Percentiles rank a stretch among this genome's conserved stretches.
phyloP scores from a whole-genome alignment of 2,888 invertebrate species.

The Orchesellides sinensis region DNA sequence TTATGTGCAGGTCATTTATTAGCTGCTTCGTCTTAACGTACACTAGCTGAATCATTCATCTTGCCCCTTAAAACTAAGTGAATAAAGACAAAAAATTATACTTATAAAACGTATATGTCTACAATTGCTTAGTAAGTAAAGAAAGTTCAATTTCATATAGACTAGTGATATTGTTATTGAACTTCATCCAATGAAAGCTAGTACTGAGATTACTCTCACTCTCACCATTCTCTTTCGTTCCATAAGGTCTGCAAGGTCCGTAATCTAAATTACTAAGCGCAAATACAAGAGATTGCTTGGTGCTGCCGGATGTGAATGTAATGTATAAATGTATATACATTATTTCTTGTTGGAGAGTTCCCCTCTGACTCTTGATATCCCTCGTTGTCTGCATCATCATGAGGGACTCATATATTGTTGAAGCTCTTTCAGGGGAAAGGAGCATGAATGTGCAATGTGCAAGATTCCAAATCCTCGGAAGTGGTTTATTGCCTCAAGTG shows the following conservation, averaged over 20 bases:
- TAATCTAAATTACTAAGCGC: slow-evolving; percentile 14
- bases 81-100: too few species aligned
- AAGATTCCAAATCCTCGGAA: slow-evolving; percentile 46
- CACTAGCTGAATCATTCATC: not conserved
- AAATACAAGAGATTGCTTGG: slow-evolving; percentile 19
- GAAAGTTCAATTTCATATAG: too few species aligned
- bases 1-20: slow-evolving; percentile 69
- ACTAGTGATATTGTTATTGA: too few species aligned
- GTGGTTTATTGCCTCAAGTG: slow-evolving; percentile 43
- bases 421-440: slow-evolving; percentile 1
- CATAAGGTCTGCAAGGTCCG: not conserved
- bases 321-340: too few species aligned
- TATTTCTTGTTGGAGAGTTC: slow-evolving; percentile 14
- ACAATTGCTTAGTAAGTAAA: too few species aligned
- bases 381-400: not conserved
- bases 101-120: too few species aligned
- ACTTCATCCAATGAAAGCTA: slow-evolving; percentile 14
- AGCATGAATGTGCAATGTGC: slow-evolving; percentile 17
- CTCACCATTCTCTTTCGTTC: not conserved
- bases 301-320: slow-evolving; percentile 24
- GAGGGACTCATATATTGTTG: not conserved
- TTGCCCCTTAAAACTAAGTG: too few species aligned
- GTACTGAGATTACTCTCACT: slow-evolving; percentile 4
- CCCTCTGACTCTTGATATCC: slow-evolving; percentile 11
- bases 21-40: slow-evolving; percentile 43